These are phyloP conservation scores for Bovichtus variegatus DNA, from an alignment of 2,797 vertebrate species.

Conservation along the genomic window DNA sequence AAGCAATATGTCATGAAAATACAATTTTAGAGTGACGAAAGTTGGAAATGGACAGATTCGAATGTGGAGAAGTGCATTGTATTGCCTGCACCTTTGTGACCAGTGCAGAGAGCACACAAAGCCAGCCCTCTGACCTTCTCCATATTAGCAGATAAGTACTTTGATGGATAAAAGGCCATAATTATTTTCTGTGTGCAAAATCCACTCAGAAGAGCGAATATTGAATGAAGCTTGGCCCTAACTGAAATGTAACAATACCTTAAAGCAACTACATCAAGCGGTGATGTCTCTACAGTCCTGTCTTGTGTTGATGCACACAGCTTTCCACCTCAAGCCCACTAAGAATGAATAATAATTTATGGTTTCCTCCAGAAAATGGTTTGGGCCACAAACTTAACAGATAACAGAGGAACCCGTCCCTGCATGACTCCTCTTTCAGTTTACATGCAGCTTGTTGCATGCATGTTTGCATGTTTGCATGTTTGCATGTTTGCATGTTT, in stretches of 20 bases:
- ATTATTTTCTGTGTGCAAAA: constrained; percentile 75
- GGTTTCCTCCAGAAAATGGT: constrained; percentile 38
- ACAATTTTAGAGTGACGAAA: constrained; percentile 31
- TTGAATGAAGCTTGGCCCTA: constrained; percentile 53
- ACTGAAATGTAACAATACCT: constrained; percentile 70
- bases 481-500: too few species aligned
- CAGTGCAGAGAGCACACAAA: constrained; percentile 54
- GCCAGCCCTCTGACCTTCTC: constrained; percentile 68
- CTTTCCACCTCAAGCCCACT: constrained; percentile 23
- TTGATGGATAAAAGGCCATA: constrained; percentile 71
- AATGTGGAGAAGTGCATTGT: constrained; percentile 57
- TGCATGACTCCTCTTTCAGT: constrained; percentile 29
- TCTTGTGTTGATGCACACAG: constrained; percentile 24
- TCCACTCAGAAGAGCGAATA: constrained; percentile 62
- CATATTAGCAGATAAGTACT: constrained; percentile 72
- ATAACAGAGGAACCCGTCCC: constrained; percentile 26
- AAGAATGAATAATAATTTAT: constrained; percentile 47
- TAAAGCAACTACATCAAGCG: constrained; percentile 71
- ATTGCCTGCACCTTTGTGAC: constrained; percentile 57
- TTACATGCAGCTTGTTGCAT: constrained; percentile 35
- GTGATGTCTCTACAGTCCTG: constrained; percentile 56
- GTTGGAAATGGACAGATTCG: constrained; percentile 47
- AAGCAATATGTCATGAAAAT: constrained; percentile 42
- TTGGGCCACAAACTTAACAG: constrained; percentile 29
- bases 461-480: too few species aligned